These are phyloP conservation scores for Zygaena filipendulae DNA, from an alignment of 2,888 invertebrate genomes.

Conservation along the genomic window DNA sequence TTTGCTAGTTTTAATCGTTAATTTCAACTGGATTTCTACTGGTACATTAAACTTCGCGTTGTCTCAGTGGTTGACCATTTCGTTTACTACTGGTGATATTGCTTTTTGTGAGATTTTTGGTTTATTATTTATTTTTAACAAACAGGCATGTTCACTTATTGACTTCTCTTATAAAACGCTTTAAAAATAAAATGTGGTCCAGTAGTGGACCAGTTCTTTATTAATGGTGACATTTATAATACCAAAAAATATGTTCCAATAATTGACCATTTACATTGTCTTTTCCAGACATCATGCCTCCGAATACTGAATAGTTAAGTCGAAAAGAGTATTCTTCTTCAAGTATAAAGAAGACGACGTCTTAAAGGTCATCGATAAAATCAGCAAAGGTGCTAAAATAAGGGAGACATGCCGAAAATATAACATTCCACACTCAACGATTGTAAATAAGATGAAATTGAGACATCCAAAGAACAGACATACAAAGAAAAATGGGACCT, in stretches of 20 bases:
- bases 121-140: too few relatives aligned
- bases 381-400: slow-evolving; percentile 3
- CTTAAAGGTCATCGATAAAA: neutral
- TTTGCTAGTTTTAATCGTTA: neutral
- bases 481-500: slow-evolving; percentile 7
- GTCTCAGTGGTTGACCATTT: neutral
- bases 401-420: slow-evolving; percentile 3
- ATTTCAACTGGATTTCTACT: neutral
- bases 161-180: neutral
- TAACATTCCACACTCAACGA: slow-evolving; percentile 2
- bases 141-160: neutral
- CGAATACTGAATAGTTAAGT: too few relatives aligned
- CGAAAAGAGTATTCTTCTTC: neutral
- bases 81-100: neutral
- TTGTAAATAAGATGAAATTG: slow-evolving; percentile 6
- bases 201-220: neutral
- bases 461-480: neutral
- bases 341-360: slow-evolving; percentile 1
- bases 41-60: neutral
- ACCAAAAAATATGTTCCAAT: neutral
- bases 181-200: neutral
- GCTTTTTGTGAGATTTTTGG: neutral
- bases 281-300: neutral
- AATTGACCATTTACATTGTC: slow-evolving; percentile 2
- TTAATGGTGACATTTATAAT: neutral